Evolutionary conservation across 1,140 invertebrate species (phyloP), one percentile per base, ranked within the genome.

Genomic region (Drosophila sturtevanti): DNA sequence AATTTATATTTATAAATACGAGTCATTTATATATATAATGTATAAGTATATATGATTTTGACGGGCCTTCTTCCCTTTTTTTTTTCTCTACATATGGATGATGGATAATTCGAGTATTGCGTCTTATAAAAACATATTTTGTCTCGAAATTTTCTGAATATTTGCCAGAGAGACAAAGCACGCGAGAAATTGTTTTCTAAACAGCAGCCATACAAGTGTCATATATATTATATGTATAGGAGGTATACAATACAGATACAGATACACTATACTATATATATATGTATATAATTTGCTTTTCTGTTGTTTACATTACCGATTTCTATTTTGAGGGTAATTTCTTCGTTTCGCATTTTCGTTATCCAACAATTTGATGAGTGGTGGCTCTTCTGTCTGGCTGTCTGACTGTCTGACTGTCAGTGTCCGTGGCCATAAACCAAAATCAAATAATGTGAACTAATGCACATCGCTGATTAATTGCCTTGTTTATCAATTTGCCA

Each of bases 381-480:
- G 14, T 9, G 18, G 22, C 18, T 55, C 44, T 14, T 58, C 6
- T 34, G 27, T 55, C 21, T 35, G 16, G 41, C 14, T 68, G 56
- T 66, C 77, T 60, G 58, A 62, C 38, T 24, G 27, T 31, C 27
- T 6, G 27, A 1, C 27, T 22, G 67, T 34, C 24, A 48, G 41
- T 48, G 41, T 16, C 41, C 41, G 41, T 48, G 38, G 41, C 31
- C 66, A 68, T 72, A 77, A 79, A 68, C 64, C 55, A 59, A 69
- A 64, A 56, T 44, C 56, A 59, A 58, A 51, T 69, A 77, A 81
- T 72, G 10, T 72, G 10, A 48, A 58, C 74, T 59, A 74, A 59
- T 77, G 72, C 63, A 55, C 66, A 51, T 67, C 62, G 52, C 69
- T 81, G 77, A 86, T 71, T 81, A 77, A 85, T 86, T 73, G 73